phyloP scores from a whole-genome alignment of 92 coral and sea anemone genomes.

The Desmophyllum pertusum region DNA sequence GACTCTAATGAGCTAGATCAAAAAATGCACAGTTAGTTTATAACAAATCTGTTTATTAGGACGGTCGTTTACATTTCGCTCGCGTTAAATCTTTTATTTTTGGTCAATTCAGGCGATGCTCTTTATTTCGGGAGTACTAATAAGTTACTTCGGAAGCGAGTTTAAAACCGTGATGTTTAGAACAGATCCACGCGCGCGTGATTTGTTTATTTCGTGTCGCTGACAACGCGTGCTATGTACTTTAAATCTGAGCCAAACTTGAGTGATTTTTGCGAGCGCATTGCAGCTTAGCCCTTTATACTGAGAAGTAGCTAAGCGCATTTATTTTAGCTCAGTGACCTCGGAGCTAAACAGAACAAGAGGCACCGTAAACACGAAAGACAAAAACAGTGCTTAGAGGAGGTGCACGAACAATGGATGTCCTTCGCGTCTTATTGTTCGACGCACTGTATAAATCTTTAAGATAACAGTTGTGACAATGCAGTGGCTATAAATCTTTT shows the following conservation, averaged over 20 bases:
- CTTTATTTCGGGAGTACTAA: neutral
- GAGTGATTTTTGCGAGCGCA: conserved; percentile 2
- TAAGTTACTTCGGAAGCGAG: neutral
- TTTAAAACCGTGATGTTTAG: neutral
- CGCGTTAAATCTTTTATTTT: conserved; percentile 1
- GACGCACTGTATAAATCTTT: neutral
- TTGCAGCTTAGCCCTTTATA: conserved; percentile 13
- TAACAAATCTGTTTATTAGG: conserved; percentile 19
- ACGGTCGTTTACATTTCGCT: neutral
- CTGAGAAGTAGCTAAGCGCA: conserved; percentile 17
- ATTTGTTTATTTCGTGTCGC: neutral
- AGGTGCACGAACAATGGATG: neutral
- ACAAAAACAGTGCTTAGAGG: conserved; percentile 20
- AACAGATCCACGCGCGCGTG: conserved; percentile 27
- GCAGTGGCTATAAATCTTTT: conserved; percentile 4
- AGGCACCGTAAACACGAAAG: conserved; percentile 17
- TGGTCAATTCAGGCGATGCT: neutral
- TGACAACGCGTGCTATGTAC: conserved; percentile 20
- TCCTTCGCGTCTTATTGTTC: conserved; percentile 8
- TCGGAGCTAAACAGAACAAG: conserved; percentile 23
- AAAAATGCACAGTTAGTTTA: conserved; percentile 3
- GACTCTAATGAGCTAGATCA: neutral
- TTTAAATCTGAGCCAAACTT: neutral
- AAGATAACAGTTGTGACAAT: conserved; percentile 3
- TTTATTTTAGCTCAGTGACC: conserved; percentile 30